Conservation (phyloP, 2,113 vertebrate genomes). For the Psammodynastes pulverulentus region DNA sequence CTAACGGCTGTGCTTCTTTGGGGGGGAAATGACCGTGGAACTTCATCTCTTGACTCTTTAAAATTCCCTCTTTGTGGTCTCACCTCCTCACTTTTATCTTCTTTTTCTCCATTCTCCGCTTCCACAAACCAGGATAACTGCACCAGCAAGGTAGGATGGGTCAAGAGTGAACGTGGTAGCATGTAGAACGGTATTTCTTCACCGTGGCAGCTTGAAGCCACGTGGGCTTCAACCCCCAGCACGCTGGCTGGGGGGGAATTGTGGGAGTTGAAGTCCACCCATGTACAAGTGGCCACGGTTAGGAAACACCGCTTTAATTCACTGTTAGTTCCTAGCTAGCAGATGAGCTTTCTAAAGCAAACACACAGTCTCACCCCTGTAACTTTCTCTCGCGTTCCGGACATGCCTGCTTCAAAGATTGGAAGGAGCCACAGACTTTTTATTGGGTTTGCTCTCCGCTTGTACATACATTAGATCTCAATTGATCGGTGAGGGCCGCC, state of each 20-base stretch:
- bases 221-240: not conserved
- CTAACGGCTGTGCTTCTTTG: constrained; percentile 10
- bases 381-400: not conserved
- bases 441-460: not conserved
- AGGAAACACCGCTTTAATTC: not conserved
- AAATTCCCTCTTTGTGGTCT: not conserved
- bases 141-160: constrained; percentile 91
- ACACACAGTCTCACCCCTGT: not conserved
- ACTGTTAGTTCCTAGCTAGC: not conserved
- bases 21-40: constrained; percentile 17
- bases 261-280: not conserved
- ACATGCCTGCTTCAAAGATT: not conserved
- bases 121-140: constrained; percentile 90
- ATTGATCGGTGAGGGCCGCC: not conserved
- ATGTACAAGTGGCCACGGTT: no score
- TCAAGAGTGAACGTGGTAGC: not conserved
- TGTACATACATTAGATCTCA: not conserved
- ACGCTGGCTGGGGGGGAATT: not conserved
- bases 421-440: not conserved
- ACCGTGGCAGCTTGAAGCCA: not conserved
- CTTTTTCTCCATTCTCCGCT: constrained; percentile 70
- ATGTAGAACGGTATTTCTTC: not conserved
- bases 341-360: constrained; percentile 7
- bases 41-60: not conserved
- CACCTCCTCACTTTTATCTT: constrained; percentile 63